Evolutionary conservation across 2,113 vertebrate species (phyloP), one percentile per base, ranked within the genome.

Genomic region (Micronycteris hirsuta): DNA sequence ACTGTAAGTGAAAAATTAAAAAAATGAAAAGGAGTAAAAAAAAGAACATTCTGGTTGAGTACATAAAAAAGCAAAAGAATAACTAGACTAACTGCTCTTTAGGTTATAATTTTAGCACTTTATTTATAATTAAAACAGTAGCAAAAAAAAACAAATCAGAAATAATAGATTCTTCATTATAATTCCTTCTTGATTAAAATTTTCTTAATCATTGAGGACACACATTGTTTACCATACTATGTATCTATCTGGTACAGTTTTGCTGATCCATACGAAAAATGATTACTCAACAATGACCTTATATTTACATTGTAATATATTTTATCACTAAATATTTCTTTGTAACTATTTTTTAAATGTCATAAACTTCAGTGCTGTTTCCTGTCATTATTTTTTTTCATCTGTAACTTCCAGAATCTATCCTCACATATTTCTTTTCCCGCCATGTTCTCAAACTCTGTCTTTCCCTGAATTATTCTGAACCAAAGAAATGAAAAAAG

Each of bases 211-310:
- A 52, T 17, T 36, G 11, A 56, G 38, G 28, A 68, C 5, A 22
- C 0, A 43, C 38, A 19, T 5, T 26, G 4, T 10, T 68, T 89
- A 68, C 1, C 54, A 22, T 86, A 70, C 1, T 43, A 12, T 36
- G 20, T 38, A 2, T 28, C 11, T 74, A 4, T 52, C 14, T 83
- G 19, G 33, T 11, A 33, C 0, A 81, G 11, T 33, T 22, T 33
- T 58, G 1, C 19, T 7, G 58, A 28, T 4, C 8, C 4, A 3
- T 1, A 3, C 2, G 36, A 22, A 82, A 54, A 82, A 41, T 2
- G 49, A 33, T 86, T 11, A n/a, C 17, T 47, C 81, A 19, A 16
- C 4, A 10, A 3, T 45, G 5, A 3, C 4, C 14, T 20, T 49
- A n/a, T 47, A 77, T 56, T 45, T 78, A 4, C 19, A 68, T 61